Base-by-base conservation (phyloP, 2,797 vertebrate species). In the Gallinago stenura region DNA sequence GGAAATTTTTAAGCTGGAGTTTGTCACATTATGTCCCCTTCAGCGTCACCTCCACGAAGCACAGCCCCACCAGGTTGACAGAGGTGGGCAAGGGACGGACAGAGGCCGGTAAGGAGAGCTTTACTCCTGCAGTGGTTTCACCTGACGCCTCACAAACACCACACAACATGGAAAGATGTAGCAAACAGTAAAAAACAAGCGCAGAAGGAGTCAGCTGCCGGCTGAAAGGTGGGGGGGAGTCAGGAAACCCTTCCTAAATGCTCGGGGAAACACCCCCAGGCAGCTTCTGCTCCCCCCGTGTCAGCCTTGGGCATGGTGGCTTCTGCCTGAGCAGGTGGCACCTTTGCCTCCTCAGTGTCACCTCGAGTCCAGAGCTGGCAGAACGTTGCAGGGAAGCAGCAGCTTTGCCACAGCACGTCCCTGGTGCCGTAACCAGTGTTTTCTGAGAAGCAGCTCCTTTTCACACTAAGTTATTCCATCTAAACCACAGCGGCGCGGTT, bases 271-370 rank as follows among this genome's bases (percentile, higher is more conserved):
- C 25, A 12, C 28, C 6, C 20, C 17, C 10, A 10, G 0, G 4
- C 0, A 13, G 72, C 0, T 50, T 24, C 48, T 31, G 15, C 33
- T n/a, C 45, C 39, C 15, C 26, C 43, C 12, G 13, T 1, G 2
- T n/a, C 39, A 41, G 39, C 39, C 39, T 41, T 41, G 39, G 46
- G 82, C 43, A 45, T 4, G 3, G 3, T 21, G 54, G 31, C 54
- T 21, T 56, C 51, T 53, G 51, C 51, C 51, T 10, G 4, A 53
- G 28, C 28, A 1, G 51, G 28, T 18, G 51, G 31, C 1, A 1
- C 76, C 61, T 61, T 51, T 28, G 11, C 56, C 73, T 46, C 21
- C 53, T 31, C 0, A 0, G 37, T 0, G 4, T 25, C 0, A 0
- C 50, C 79, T 12, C 17, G 16, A 46, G 71, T 31, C 73, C 22